These are phyloP conservation scores for Erebia epiphron DNA, from an alignment of 2,888 invertebrate species.

Conservation along the genomic window DNA sequence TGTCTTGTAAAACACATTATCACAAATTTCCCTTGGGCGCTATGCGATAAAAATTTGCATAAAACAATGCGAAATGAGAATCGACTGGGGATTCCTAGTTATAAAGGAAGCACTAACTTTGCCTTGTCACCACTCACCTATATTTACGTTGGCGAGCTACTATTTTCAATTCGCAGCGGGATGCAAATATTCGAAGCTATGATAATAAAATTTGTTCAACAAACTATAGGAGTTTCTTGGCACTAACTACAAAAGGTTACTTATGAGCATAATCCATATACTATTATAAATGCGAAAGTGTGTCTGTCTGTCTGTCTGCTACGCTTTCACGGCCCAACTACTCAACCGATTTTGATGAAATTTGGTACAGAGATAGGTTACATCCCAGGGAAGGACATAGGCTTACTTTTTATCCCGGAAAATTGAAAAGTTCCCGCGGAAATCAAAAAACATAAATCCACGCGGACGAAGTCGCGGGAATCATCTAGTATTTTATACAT, in stretches of 20 bases:
- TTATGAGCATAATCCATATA: background rate
- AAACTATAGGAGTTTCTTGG: constrained; percentile 10
- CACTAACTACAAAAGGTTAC: background rate
- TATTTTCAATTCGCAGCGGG: constrained; percentile 17
- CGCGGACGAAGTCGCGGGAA: too few species aligned
- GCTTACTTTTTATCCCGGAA: too few species aligned
- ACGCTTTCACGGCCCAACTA: too few species aligned
- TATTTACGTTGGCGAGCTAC: constrained; percentile 19
- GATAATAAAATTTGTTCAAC: constrained; percentile 5
- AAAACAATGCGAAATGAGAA: constrained; percentile 42
- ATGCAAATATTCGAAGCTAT: constrained; percentile 1
- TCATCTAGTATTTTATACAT: background rate
- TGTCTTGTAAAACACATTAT: constrained; percentile 39
- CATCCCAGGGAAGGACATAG: too few species aligned
- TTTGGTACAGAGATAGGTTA: too few species aligned
- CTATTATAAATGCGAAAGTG: too few species aligned
- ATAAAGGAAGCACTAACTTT: constrained; percentile 28
- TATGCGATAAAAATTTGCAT: constrained; percentile 43
- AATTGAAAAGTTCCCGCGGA: too few species aligned
- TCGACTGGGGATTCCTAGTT: constrained; percentile 30
- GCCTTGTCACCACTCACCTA: constrained; percentile 23
- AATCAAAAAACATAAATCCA: too few species aligned
- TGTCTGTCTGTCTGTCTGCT: too few species aligned
- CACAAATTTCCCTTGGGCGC: constrained; percentile 46
- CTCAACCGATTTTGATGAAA: too few species aligned